Evolutionary conservation across 1,140 invertebrate genomes (phyloP).

Genomic region (Stegodyphus mimosarum): DNA sequence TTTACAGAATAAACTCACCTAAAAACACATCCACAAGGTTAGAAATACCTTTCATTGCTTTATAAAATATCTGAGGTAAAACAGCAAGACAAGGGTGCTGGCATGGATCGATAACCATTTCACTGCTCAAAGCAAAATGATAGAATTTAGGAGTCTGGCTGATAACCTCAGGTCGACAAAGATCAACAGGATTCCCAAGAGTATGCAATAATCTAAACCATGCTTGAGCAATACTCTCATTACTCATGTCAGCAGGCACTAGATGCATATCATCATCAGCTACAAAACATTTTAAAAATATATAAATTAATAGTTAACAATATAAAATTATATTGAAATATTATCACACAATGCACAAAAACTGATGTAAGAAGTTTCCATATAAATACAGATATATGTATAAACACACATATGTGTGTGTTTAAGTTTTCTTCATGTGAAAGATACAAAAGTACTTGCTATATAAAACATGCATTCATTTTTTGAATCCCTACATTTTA

Average conservation of each 20-base stretch:
- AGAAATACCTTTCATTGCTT: constrained; percentile 92
- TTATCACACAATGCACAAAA: not conserved
- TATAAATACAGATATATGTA: no score
- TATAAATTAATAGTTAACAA: no score
- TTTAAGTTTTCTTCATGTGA: no score
- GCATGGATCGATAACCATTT: constrained; percentile 80
- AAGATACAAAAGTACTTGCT: no score
- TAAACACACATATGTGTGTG: no score
- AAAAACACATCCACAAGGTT: constrained; percentile 95
- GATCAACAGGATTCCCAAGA: constrained; percentile 92
- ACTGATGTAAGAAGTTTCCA: not conserved
- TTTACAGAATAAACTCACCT: constrained; percentile 73
- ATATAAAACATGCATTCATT: no score
- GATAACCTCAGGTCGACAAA: constrained; percentile 87
- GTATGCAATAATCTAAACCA: constrained; percentile 95
- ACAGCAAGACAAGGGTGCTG: constrained; percentile 90
- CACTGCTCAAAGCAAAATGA: constrained; percentile 70
- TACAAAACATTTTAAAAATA: constrained; percentile 67
- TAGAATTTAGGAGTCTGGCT: constrained; percentile 87
- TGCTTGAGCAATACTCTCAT: constrained; percentile 90
- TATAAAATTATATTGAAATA: not conserved
- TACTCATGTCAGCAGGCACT: constrained; percentile 83
- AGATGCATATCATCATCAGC: constrained; percentile 86
- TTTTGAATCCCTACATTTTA: no score
- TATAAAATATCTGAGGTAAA: constrained; percentile 90